These are phyloP conservation scores for Hipparchia semele DNA, from an alignment of 2,888 invertebrate species.

Conservation along the genomic window DNA sequence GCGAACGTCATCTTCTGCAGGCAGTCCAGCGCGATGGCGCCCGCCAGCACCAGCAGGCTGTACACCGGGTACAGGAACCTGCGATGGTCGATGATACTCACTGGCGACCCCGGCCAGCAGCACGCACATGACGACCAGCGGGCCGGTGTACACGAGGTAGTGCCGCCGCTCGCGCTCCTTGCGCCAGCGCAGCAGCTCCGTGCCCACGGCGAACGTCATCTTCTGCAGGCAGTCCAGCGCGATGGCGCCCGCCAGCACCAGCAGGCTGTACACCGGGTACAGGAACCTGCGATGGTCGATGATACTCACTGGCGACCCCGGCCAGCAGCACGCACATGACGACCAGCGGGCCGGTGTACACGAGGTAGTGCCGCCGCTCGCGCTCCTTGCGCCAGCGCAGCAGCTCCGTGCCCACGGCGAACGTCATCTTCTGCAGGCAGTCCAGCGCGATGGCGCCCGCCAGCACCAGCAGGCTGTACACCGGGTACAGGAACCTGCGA, in stretches of 20 bases:
- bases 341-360: constrained; percentile 89
- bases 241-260: constrained; percentile 92
- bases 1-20: constrained; percentile 87
- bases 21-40: constrained; percentile 90
- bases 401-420: constrained; percentile 62
- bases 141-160: constrained; percentile 90
- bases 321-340: constrained; percentile 84
- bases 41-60: constrained; percentile 93
- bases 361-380: constrained; percentile 86
- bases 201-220: constrained; percentile 74
- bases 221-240: constrained; percentile 91
- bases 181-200: constrained; percentile 60
- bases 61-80: constrained; percentile 97
- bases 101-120: constrained; percentile 80
- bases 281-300: constrained; percentile 86
- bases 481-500: constrained; percentile 93
- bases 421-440: constrained; percentile 88
- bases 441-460: constrained; percentile 91
- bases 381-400: constrained; percentile 60
- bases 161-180: constrained; percentile 75
- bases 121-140: constrained; percentile 86
- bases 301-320: constrained; percentile 73
- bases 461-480: constrained; percentile 95
- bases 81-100: constrained; percentile 51
- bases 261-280: constrained; percentile 97